These are phyloP conservation scores for Haliaeetus vocifer DNA, from an alignment of 2,797 vertebrate genomes.

Conservation along the genomic window DNA sequence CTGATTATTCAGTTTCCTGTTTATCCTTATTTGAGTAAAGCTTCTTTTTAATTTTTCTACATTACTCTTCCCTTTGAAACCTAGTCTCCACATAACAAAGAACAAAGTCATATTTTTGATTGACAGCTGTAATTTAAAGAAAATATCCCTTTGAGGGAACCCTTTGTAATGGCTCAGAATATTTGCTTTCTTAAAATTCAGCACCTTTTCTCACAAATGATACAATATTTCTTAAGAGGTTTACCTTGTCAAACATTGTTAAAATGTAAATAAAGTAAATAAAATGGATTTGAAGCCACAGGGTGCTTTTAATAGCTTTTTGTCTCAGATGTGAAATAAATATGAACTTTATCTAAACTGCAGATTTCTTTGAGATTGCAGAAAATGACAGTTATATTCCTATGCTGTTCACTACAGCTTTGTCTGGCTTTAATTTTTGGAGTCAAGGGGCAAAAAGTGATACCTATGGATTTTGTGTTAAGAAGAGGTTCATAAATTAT, in stretches of 20 bases:
- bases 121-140: conserved; percentile 15
- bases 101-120: conserved; percentile 12
- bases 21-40: not conserved
- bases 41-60: not conserved
- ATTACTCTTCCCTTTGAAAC: not conserved
- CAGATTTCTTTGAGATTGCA: conserved; percentile 10
- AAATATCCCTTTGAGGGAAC: conserved; percentile 30
- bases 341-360: conserved; percentile 37
- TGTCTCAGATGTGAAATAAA: conserved; percentile 45
- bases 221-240: conserved; percentile 62
- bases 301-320: conserved; percentile 60
- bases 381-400: conserved; percentile 37
- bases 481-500: conserved; percentile 66
- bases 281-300: conserved; percentile 59
- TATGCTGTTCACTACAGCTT: not conserved
- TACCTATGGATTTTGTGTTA: conserved; percentile 61
- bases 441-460: conserved; percentile 49
- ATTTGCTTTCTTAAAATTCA: conserved; percentile 61
- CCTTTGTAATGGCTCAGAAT: conserved; percentile 12
- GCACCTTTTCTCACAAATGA: conserved; percentile 30
- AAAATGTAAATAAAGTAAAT: conserved; percentile 75
- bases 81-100: not conserved
- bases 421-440: conserved; percentile 54
- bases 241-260: conserved; percentile 62
- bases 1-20: not conserved